phyloP scores from a whole-genome alignment of 2,888 invertebrate species.

The Deilephila porcellus region DNA sequence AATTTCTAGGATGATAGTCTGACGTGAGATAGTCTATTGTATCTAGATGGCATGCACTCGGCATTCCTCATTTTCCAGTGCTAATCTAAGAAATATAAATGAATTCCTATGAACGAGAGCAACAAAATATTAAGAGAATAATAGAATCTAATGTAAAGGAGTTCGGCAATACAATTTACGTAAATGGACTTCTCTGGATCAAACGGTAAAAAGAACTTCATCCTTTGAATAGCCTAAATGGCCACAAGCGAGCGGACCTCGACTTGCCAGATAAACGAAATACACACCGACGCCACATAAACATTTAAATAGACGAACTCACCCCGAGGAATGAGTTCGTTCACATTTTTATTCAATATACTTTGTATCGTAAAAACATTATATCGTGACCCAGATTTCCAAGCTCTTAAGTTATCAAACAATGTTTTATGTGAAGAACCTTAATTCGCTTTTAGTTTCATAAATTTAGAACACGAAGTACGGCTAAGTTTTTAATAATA shows the following conservation, averaged over 20 bases:
- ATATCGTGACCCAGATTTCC: constrained; percentile 22
- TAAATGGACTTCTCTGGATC: neutral
- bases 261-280: neutral
- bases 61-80: too few species aligned
- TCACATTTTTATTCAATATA: constrained; percentile 11
- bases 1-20: too few species aligned
- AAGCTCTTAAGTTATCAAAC: constrained; percentile 15
- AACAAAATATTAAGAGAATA: too few species aligned
- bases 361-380: constrained; percentile 14
- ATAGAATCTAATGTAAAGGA: too few species aligned
- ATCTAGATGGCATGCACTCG: too few species aligned
- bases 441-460: constrained; percentile 35
- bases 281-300: neutral
- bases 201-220: neutral
- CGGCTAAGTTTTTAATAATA: constrained; percentile 6
- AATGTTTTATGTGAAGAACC: constrained; percentile 15
- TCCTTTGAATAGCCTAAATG: neutral
- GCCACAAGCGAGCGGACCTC: neutral
- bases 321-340: constrained; percentile 21
- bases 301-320: constrained; percentile 7
- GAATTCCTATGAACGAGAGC: too few species aligned
- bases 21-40: too few species aligned
- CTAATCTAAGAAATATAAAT: too few species aligned
- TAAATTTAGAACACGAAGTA: constrained; percentile 6
- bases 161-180: neutral